Conservation (phyloP, 2,113 vertebrate genomes). For the Clinocottus analis region DNA sequence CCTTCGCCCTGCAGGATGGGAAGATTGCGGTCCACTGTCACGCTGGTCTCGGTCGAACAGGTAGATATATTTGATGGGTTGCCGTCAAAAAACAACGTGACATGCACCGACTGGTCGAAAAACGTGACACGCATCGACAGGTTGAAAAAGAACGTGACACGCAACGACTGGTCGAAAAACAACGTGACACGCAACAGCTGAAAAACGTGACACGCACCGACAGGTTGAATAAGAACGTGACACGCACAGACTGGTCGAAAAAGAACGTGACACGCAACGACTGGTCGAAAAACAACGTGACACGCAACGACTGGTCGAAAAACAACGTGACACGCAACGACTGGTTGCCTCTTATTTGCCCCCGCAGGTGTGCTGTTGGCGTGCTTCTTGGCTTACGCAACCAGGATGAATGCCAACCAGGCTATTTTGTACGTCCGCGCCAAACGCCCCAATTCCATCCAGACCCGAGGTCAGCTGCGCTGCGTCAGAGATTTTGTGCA, state of each 20-base stretch:
- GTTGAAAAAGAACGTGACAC: neutral
- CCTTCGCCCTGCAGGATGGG: slow-evolving; percentile 93
- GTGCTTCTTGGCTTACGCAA: slow-evolving; percentile 93
- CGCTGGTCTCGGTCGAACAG: slow-evolving; percentile 94
- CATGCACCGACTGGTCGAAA: neutral
- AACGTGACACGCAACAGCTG: neutral
- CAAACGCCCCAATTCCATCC: slow-evolving; percentile 93
- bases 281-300: too few species aligned
- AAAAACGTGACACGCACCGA: neutral
- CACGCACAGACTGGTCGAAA: neutral
- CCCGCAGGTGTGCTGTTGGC: slow-evolving; percentile 91
- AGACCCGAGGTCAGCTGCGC: slow-evolving; percentile 91
- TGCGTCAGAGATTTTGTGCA: slow-evolving; percentile 92
- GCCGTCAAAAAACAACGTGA: too few species aligned
- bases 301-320: neutral
- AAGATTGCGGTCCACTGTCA: slow-evolving; percentile 94
- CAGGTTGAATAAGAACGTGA: neutral
- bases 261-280: neutral
- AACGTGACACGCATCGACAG: neutral
- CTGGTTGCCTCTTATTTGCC: neutral
- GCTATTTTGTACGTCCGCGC: slow-evolving; percentile 92
- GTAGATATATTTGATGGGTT: slow-evolving; percentile 71
- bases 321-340: neutral
- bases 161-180: neutral
- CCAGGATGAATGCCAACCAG: slow-evolving; percentile 93